phyloP scores from a whole-genome alignment of 2,888 invertebrate species.

The Parasteatoda lunata region DNA sequence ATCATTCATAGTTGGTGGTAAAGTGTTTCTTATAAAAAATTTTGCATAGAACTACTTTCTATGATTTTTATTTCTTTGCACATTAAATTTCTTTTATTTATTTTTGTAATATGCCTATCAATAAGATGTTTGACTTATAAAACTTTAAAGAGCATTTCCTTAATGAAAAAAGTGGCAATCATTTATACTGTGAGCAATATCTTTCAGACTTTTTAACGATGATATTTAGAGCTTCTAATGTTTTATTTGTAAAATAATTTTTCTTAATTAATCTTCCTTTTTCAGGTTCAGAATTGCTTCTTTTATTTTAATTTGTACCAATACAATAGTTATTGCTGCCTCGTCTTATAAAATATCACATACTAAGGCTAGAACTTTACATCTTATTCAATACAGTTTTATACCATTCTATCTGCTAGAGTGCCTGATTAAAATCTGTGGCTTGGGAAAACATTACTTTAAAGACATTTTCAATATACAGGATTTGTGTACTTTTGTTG shows the following conservation, averaged over 20 bases:
- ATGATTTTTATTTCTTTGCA: no score
- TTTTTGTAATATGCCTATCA: no score
- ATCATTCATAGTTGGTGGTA: conserved; percentile 29
- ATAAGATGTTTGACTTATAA: no score
- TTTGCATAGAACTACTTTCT: neutral
- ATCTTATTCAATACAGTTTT: conserved; percentile 9
- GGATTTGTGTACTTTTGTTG: conserved; percentile 29
- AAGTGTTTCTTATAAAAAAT: neutral
- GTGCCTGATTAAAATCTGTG: conserved; percentile 51
- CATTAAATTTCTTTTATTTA: no score
- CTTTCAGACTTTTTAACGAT: no score
- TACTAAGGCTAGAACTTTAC: neutral
- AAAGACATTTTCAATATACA: conserved; percentile 42
- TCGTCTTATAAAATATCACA: conserved; percentile 17
- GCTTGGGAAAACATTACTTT: conserved; percentile 45
- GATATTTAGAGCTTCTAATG: no score
- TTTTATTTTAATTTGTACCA: conserved; percentile 29
- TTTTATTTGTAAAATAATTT: no score
- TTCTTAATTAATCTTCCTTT: neutral
- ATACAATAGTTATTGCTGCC: conserved; percentile 34
- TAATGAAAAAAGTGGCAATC: no score
- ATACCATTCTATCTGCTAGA: conserved; percentile 20
- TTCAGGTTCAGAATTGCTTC: conserved; percentile 46
- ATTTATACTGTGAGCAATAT: no score
- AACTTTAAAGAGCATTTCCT: no score